Conservation (phyloP, 2,888 invertebrate genomes). For the Trilocha varians region DNA sequence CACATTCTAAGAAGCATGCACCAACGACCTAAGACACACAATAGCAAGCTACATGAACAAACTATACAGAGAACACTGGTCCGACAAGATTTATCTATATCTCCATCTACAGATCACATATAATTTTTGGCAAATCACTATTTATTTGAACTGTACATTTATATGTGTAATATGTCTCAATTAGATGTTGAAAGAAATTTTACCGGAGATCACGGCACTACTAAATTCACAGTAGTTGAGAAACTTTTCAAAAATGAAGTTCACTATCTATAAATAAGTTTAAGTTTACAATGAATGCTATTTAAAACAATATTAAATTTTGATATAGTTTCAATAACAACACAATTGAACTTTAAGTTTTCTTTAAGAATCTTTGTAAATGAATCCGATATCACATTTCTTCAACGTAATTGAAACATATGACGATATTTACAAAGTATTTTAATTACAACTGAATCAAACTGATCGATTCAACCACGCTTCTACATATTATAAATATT, state of each 20-base stretch:
- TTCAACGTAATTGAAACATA: neutral
- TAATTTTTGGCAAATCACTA: constrained; percentile 62
- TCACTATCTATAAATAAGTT: no score
- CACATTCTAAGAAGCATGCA: constrained; percentile 43
- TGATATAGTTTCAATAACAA: no score
- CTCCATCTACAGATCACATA: constrained; percentile 58
- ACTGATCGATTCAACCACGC: no score
- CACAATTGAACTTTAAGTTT: neutral
- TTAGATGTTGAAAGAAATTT: neutral
- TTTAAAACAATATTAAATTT: no score
- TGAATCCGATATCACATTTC: neutral
- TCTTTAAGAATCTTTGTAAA: neutral
- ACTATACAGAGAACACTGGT: constrained; percentile 63
- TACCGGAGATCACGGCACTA: no score
- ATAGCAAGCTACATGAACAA: constrained; percentile 55
- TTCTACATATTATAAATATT: no score
- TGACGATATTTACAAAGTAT: no score
- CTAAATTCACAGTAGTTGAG: no score
- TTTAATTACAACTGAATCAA: no score
- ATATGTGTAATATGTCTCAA: constrained; percentile 7
- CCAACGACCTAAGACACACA: constrained; percentile 66
- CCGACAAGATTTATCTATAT: constrained; percentile 43
- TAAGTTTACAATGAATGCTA: no score
- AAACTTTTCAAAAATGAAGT: no score
- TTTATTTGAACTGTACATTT: constrained; percentile 43